These are phyloP conservation scores for Ameiurus melas DNA, from an alignment of 2,113 vertebrate genomes.

Conservation along the genomic window DNA sequence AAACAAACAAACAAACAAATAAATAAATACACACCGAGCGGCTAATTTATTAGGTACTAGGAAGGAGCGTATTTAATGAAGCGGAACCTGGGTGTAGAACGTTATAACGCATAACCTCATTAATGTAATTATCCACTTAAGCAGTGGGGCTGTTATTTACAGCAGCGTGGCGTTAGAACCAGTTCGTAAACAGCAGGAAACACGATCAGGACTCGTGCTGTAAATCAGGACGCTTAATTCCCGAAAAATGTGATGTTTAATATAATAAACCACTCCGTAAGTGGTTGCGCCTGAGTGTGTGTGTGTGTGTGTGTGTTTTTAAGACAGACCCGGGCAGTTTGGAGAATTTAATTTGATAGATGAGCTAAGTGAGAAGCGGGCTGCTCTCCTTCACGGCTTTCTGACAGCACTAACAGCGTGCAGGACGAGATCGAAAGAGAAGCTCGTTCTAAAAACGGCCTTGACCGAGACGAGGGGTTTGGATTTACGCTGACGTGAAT, in stretches of 20 bases:
- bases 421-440: constrained; percentile 24
- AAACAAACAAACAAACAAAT: not conserved
- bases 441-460: constrained; percentile 31
- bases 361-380: not conserved
- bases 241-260: not conserved
- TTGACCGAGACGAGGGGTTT: constrained; percentile 29
- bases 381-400: constrained; percentile 5
- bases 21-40: not conserved
- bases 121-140: constrained; percentile 17
- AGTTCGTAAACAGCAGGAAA: not conserved
- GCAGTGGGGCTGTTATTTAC: not conserved
- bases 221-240: not conserved
- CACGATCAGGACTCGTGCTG: not conserved
- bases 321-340: not conserved
- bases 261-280: not conserved
- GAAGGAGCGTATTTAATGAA: not conserved
- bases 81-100: not conserved
- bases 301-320: not conserved
- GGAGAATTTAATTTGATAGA: constrained; percentile 4
- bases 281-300: not conserved
- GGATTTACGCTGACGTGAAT: constrained; percentile 45
- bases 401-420: constrained; percentile 24
- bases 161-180: not conserved
- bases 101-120: not conserved
- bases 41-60: not conserved